Percentiles rank a stretch among this genome's conserved stretches.
Evolutionary conservation across 2,888 invertebrate genomes (phyloP).

Genomic region (Lasioglossum leucozonium): DNA sequence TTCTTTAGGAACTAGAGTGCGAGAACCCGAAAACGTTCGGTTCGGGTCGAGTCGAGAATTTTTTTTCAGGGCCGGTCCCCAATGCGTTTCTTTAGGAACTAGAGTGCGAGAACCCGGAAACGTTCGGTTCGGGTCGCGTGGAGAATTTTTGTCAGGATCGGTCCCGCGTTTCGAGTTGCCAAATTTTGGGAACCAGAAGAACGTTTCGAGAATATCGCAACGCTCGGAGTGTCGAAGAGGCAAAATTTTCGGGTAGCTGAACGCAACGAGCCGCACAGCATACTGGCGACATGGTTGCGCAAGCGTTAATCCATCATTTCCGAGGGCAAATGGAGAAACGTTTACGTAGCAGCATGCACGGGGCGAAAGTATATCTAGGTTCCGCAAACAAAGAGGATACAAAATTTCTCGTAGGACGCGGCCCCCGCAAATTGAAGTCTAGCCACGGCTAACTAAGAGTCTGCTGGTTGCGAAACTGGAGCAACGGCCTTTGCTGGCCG

Average conservation of each 20-base stretch:
- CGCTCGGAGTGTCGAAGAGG: too few relatives aligned
- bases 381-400: neutral
- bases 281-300: neutral
- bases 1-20: too few relatives aligned
- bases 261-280: neutral
- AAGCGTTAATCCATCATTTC: slow-evolving; percentile 17
- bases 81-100: too few relatives aligned
- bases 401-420: neutral
- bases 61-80: too few relatives aligned
- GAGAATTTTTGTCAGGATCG: too few relatives aligned
- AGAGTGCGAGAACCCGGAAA: too few relatives aligned
- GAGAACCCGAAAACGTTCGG: too few relatives aligned
- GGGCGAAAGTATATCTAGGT: neutral
- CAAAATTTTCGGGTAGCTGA: neutral
- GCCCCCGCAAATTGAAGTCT: neutral
- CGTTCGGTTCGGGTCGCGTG: too few relatives aligned
- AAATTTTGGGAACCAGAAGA: too few relatives aligned
- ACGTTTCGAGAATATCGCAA: too few relatives aligned
- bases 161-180: too few relatives aligned
- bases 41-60: too few relatives aligned
- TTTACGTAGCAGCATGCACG: neutral
- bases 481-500: neutral
- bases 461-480: slow-evolving; percentile 13
- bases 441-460: neutral
- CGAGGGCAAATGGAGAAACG: neutral